A percentile compares a stretch with the other conserved stretches of the same genome.
These are phyloP conservation scores for Diabrotica undecimpunctata DNA, from an alignment of 1,140 invertebrate genomes.

Conservation along the genomic window DNA sequence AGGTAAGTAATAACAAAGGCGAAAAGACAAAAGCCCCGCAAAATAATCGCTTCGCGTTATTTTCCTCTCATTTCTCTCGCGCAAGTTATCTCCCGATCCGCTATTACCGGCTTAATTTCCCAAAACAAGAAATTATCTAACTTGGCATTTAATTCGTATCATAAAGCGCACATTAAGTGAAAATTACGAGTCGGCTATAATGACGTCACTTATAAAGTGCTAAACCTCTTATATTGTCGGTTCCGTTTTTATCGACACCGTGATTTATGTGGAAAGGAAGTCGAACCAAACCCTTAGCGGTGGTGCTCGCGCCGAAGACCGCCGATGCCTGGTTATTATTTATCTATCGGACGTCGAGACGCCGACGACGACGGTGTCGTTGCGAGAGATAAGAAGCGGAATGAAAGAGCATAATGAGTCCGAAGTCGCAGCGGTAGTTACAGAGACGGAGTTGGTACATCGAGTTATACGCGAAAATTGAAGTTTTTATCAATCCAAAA, in stretches of 20 bases:
- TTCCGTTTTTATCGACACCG: constrained; percentile 21
- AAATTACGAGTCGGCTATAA: constrained; percentile 19
- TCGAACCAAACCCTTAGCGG: constrained; percentile 7
- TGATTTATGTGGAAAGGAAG: constrained; percentile 18
- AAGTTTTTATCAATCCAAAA: no score
- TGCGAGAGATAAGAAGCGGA: constrained; percentile 14
- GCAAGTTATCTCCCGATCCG: constrained; percentile 9
- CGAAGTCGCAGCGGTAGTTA: background rate
- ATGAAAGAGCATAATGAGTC: constrained; percentile 15
- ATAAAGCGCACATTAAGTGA: constrained; percentile 20
- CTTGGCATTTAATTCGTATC: constrained; percentile 18
- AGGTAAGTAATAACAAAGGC: no score
- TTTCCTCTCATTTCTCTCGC: background rate
- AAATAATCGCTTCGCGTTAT: no score
- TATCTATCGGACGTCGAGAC: constrained; percentile 18
- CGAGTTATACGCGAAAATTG: no score
- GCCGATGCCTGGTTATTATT: constrained; percentile 14
- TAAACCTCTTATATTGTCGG: constrained; percentile 21
- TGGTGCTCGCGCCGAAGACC: background rate
- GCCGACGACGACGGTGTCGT: background rate
- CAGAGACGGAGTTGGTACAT: background rate
- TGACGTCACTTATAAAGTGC: constrained; percentile 16
- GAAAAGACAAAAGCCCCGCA: no score
- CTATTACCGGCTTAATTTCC: constrained; percentile 18
- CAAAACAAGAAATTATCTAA: constrained; percentile 21